Evolutionary conservation across 2,113 vertebrate species (phyloP).

Genomic region (Phyllopteryx taeniolatus): DNA sequence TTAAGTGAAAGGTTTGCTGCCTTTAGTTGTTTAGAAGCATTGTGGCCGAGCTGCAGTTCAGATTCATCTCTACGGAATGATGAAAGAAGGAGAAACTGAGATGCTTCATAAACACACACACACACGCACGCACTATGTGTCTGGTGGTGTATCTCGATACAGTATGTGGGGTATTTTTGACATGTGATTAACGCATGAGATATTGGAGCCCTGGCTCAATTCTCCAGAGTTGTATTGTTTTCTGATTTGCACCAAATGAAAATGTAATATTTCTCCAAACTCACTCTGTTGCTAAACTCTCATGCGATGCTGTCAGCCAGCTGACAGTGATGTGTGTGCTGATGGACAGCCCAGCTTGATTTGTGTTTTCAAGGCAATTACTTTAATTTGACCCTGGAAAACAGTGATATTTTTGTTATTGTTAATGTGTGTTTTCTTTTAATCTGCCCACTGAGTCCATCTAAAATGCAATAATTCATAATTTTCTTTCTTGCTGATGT

Average conservation of each 20-base stretch:
- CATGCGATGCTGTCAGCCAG: slow-evolving; percentile 41
- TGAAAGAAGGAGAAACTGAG: slow-evolving; percentile 64
- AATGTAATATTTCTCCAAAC: slow-evolving; percentile 57
- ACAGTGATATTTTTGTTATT: slow-evolving; percentile 21
- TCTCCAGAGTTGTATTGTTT: slow-evolving; percentile 52
- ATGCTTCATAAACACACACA: slow-evolving; percentile 8
- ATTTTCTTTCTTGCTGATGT: slow-evolving; percentile 57
- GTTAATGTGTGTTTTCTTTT: slow-evolving; percentile 41
- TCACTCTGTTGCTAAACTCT: slow-evolving; percentile 38
- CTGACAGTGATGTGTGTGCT: background rate
- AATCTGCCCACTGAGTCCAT: slow-evolving; percentile 58
- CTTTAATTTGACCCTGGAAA: slow-evolving; percentile 48
- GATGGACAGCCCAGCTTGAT: slow-evolving; percentile 41
- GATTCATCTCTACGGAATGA: slow-evolving; percentile 54
- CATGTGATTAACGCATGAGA: slow-evolving; percentile 58
- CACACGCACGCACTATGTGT: slow-evolving; percentile 6
- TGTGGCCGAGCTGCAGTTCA: slow-evolving; percentile 46
- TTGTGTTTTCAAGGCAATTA: slow-evolving; percentile 58
- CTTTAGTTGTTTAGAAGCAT: slow-evolving; percentile 34
- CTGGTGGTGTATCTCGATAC: slow-evolving; percentile 31
- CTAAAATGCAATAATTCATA: slow-evolving; percentile 62
- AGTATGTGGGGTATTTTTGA: slow-evolving; percentile 24
- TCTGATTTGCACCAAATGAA: slow-evolving; percentile 52
- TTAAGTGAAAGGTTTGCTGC: background rate
- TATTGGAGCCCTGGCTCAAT: slow-evolving; percentile 39